phyloP scores from a whole-genome alignment of 2,888 invertebrate genomes.

The Andrena fulva region DNA sequence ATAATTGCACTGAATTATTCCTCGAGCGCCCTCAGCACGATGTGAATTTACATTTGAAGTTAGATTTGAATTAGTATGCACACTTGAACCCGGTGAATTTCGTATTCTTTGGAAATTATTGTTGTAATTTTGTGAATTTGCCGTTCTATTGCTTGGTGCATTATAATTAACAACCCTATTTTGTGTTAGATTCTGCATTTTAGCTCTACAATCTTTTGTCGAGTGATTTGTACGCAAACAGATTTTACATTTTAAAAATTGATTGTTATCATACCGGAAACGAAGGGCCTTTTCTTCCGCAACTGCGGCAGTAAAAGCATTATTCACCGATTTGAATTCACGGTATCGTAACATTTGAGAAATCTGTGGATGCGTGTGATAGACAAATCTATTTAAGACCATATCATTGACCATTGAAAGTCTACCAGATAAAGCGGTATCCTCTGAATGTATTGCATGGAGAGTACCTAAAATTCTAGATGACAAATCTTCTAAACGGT shows the following conservation, averaged over 20 bases:
- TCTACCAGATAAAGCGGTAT: background rate
- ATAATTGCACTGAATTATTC: background rate
- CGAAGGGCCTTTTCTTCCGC: background rate
- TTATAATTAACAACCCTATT: no score
- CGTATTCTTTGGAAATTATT: no score
- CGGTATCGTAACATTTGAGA: constrained; percentile 21
- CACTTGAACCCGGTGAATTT: no score
- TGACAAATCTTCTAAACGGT: constrained; percentile 8
- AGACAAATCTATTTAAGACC: background rate
- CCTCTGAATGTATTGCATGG: background rate
- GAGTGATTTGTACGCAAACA: background rate
- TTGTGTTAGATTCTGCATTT: no score
- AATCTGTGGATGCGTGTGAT: constrained; percentile 12
- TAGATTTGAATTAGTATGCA: background rate
- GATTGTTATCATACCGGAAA: background rate
- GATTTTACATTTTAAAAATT: background rate
- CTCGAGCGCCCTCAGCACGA: no score
- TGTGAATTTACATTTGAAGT: no score
- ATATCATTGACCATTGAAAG: background rate
- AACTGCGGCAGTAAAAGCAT: constrained; percentile 5
- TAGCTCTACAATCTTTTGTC: background rate
- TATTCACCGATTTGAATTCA: constrained; percentile 5
- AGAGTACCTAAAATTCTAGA: background rate
- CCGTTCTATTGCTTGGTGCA: no score
- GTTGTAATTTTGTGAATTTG: no score